Conservation (phyloP, 2,888 invertebrate species). For the Drosophila neutralis region DNA sequence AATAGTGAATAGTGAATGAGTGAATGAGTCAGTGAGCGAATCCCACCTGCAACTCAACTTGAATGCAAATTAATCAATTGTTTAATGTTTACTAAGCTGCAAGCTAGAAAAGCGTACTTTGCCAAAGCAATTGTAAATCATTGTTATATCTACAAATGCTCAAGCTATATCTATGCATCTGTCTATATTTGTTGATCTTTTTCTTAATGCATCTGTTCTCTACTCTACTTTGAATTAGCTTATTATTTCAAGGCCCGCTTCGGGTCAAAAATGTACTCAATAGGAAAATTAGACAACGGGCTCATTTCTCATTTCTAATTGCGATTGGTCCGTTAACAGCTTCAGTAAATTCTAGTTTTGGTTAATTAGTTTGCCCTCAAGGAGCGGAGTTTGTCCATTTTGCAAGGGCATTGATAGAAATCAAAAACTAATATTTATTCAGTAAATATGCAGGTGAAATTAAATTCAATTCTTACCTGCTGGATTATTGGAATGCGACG, state of each 20-base stretch:
- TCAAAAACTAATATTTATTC: background rate
- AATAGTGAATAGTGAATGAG: no score
- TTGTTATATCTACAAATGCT: background rate
- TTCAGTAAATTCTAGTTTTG: background rate
- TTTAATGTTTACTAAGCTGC: background rate
- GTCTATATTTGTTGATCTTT: background rate
- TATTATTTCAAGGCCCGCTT: background rate
- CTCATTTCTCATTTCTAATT: background rate
- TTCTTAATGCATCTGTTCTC: background rate
- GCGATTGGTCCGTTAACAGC: background rate
- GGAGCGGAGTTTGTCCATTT: background rate
- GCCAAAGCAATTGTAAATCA: background rate
- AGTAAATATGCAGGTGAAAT: background rate
- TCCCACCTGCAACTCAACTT: background rate
- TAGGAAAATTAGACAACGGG: background rate
- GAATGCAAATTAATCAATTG: background rate
- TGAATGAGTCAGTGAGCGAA: no score
- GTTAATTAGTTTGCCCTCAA: background rate
- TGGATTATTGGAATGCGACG: background rate
- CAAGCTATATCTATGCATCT: background rate
- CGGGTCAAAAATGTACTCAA: background rate
- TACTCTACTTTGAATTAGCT: background rate
- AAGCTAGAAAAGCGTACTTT: background rate
- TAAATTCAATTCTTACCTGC: background rate
- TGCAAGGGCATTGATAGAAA: background rate